Conservation (phyloP, 23 tunicate genomes). For the Trididemnum clinides region DNA sequence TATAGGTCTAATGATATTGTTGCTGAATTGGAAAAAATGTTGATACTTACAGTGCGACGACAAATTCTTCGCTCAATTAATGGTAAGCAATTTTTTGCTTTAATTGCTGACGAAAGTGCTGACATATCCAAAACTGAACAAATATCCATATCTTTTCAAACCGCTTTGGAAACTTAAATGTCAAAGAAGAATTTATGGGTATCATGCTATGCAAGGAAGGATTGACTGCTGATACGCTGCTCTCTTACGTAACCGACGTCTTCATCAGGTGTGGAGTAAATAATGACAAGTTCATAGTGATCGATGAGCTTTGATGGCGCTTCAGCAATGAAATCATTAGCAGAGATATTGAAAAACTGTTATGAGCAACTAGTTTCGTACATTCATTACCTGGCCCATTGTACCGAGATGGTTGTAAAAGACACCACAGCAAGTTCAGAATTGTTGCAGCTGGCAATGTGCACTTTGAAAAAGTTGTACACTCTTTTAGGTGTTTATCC, state of each 20-base stretch:
- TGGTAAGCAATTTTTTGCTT: conserved; percentile 19
- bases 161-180: conserved; percentile 20
- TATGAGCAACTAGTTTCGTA: conserved; percentile 27
- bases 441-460: conserved; percentile 21
- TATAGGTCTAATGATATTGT: conserved; percentile 18
- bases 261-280: conserved; percentile 28
- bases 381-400: conserved; percentile 32
- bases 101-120: conserved; percentile 26
- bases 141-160: conserved; percentile 25
- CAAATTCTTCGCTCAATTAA: conserved; percentile 31
- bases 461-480: conserved; percentile 23
- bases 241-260: conserved; percentile 26
- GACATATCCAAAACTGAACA: conserved; percentile 18
- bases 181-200: conserved; percentile 22
- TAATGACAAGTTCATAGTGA: conserved; percentile 23
- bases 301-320: conserved; percentile 21
- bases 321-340: conserved; percentile 28
- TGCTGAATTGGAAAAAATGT: conserved; percentile 23
- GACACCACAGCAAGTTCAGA: conserved; percentile 28
- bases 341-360: conserved; percentile 25
- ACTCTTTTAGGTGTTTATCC: conserved; percentile 28
- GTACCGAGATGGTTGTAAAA: conserved; percentile 21
- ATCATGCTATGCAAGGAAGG: conserved; percentile 23
- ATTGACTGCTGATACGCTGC: conserved; percentile 33
- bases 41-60: conserved; percentile 28